These are phyloP conservation scores for Hepsetus odoe DNA, from an alignment of 2,113 vertebrate genomes.

Conservation along the genomic window DNA sequence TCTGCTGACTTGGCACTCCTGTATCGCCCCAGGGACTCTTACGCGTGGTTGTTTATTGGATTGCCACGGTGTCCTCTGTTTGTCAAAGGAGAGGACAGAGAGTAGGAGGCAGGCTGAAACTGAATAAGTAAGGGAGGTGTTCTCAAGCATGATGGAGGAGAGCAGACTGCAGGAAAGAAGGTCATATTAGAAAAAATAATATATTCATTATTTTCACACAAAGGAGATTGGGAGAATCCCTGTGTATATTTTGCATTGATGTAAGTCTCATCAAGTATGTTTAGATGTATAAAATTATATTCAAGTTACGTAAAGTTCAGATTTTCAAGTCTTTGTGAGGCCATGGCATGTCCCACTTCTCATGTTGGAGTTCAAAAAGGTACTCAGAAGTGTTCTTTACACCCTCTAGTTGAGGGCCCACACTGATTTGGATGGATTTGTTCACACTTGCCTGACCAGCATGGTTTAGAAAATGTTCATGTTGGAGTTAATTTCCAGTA, in stretches of 20 bases:
- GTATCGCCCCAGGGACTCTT: conserved; percentile 6
- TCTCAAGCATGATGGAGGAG: conserved; percentile 1
- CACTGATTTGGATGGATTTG: no score
- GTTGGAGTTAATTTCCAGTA: not conserved
- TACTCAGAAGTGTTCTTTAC: no score
- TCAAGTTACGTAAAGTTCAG: no score
- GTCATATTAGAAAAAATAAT: not conserved
- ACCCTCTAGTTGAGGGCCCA: no score
- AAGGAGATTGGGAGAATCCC: no score
- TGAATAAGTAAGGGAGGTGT: not conserved
- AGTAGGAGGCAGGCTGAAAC: not conserved
- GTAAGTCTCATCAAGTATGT: no score
- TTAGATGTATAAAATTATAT: no score
- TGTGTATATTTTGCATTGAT: no score
- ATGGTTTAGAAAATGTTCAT: not conserved
- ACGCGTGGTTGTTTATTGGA: conserved; percentile 46
- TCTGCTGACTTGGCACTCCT: conserved; percentile 36
- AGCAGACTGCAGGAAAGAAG: conserved; percentile 26
- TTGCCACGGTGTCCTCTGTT: conserved; percentile 46
- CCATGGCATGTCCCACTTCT: no score
- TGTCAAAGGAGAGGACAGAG: conserved; percentile 4
- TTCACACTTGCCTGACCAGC: no score
- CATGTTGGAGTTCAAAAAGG: no score
- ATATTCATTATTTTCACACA: not conserved
- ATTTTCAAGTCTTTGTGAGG: no score